These are phyloP conservation scores for Myiagra hebetior DNA, from an alignment of 2,113 vertebrate species.

Conservation along the genomic window DNA sequence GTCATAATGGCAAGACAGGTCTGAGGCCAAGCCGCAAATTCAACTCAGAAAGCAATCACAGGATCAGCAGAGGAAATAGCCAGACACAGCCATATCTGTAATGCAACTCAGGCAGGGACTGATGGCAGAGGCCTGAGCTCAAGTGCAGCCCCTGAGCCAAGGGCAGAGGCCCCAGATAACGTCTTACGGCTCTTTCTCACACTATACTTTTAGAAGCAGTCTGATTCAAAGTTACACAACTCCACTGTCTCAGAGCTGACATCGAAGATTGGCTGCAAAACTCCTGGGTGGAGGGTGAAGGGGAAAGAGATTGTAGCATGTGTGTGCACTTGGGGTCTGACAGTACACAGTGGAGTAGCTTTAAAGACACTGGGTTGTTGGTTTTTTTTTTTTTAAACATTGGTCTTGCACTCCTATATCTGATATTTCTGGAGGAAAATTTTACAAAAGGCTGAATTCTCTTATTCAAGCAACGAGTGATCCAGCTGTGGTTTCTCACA, in stretches of 20 bases:
- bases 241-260: neutral
- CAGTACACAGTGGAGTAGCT: neutral
- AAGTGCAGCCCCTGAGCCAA: neutral
- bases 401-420: neutral
- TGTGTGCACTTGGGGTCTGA: neutral
- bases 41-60: neutral
- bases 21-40: neutral
- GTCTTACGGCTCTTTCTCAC: neutral
- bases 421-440: neutral
- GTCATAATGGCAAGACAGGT: neutral
- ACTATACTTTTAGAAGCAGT: neutral
- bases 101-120: neutral
- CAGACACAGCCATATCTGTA: neutral
- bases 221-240: neutral
- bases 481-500: neutral
- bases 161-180: neutral
- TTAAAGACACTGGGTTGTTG: neutral
- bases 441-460: neutral
- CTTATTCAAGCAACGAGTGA: neutral
- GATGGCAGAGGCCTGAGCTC: neutral
- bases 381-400: neutral
- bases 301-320: neutral
- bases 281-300: neutral
- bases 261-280: neutral
- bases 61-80: neutral